Evolutionary conservation across 2,888 invertebrate genomes (phyloP).

Genomic region (Hyposoter dolosus): DNA sequence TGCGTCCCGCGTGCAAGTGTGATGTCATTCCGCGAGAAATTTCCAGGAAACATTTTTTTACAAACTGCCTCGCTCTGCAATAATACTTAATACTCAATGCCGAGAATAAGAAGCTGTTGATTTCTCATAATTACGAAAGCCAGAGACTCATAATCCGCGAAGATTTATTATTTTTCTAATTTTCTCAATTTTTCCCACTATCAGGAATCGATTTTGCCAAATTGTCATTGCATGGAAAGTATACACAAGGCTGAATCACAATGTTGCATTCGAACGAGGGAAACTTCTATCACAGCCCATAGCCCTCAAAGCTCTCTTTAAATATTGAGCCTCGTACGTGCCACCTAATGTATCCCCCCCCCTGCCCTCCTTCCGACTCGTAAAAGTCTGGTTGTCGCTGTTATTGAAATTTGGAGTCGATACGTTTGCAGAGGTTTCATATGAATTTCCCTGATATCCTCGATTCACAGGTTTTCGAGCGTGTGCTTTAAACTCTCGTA

Average conservation of each 20-base stretch:
- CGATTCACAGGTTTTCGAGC: neutral
- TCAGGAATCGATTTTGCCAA: too few relatives aligned
- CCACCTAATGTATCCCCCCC: neutral
- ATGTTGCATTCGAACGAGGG: neutral
- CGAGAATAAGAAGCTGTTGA: constrained; percentile 1
- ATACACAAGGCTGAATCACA: neutral
- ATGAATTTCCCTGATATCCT: neutral
- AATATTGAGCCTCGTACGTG: neutral
- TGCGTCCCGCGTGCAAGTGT: neutral
- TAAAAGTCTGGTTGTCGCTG: neutral
- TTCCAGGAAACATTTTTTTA: constrained; percentile 39
- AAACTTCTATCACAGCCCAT: neutral
- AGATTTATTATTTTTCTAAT: neutral
- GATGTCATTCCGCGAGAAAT: constrained; percentile 30
- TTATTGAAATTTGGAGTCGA: neutral
- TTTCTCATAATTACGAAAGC: neutral
- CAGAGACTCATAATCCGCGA: neutral
- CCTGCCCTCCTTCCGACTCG: too few relatives aligned
- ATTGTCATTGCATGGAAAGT: neutral
- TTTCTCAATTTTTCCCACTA: neutral
- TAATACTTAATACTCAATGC: constrained; percentile 3
- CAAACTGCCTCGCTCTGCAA: neutral
- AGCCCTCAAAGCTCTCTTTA: neutral
- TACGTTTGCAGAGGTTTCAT: neutral
- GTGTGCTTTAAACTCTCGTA: neutral